These are phyloP conservation scores for Sinocyclocheilus grahami DNA, from an alignment of 2,113 vertebrate genomes.

Conservation along the genomic window DNA sequence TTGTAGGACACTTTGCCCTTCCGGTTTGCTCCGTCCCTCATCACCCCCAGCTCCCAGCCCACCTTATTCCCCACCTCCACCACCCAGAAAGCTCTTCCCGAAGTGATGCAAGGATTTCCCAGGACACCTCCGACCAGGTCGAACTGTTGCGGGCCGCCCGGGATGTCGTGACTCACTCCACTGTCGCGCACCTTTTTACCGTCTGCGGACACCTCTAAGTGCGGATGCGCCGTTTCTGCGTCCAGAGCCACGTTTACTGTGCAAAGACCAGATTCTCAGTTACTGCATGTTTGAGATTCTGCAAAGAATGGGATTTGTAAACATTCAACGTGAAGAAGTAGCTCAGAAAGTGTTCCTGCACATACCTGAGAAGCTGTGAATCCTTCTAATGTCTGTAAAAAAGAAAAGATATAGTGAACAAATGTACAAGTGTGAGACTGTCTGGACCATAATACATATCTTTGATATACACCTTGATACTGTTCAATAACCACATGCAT, in stretches of 20 bases:
- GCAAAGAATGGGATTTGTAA: background rate
- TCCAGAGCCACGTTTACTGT: constrained; percentile 70
- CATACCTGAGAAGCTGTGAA: constrained; percentile 64
- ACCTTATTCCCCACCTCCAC: constrained; percentile 68
- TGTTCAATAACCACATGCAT: too few species aligned
- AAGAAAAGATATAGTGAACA: background rate
- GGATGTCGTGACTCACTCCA: background rate
- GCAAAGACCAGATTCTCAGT: background rate
- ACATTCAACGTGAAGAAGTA: background rate
- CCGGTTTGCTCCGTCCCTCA: constrained; percentile 55
- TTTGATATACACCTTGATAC: too few species aligned
- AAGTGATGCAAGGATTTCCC: constrained; percentile 52
- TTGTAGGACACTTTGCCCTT: constrained; percentile 61
- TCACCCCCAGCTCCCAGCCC: constrained; percentile 72
- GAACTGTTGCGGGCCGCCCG: constrained; percentile 55
- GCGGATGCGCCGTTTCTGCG: constrained; percentile 33
- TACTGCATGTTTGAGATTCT: background rate
- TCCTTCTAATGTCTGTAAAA: constrained; percentile 63
- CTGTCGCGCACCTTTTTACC: background rate
- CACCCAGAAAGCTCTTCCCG: constrained; percentile 70
- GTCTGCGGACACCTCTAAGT: constrained; percentile 23
- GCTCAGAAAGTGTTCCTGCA: background rate
- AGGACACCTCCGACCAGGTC: constrained; percentile 63
- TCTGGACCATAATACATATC: background rate
- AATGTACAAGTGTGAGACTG: background rate